Percentiles rank a stretch among this genome's conserved stretches.
Evolutionary conservation across 2,888 invertebrate species (phyloP).

Genomic region (Sympetrum striolatum): DNA sequence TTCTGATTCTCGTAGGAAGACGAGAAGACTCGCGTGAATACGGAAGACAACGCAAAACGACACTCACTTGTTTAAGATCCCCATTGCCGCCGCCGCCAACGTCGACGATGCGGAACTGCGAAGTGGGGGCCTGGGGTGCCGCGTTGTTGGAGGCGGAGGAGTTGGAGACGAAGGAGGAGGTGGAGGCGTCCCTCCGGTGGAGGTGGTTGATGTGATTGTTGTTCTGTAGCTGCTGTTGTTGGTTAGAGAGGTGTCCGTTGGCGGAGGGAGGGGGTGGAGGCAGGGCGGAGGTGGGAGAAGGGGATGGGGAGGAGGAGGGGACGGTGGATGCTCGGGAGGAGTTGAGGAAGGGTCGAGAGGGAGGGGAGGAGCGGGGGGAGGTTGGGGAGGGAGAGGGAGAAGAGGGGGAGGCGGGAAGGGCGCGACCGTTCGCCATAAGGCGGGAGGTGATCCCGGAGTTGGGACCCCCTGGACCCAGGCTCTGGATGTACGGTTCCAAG

Average conservation of each 20-base stretch:
- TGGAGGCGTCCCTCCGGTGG: neutral
- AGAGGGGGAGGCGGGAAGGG: conserved; percentile 57
- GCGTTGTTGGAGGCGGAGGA: neutral
- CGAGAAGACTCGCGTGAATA: neutral
- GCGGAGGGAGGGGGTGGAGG: conserved; percentile 12
- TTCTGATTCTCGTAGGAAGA: neutral
- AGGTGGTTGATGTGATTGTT: conserved; percentile 35
- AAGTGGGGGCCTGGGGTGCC: neutral
- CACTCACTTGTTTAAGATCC: conserved; percentile 7
- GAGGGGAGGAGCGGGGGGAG: conserved; percentile 58
- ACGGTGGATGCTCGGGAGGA: conserved; percentile 30
- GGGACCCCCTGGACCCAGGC: conserved; percentile 61
- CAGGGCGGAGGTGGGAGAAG: neutral
- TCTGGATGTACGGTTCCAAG: conserved; percentile 76
- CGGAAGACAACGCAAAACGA: neutral
- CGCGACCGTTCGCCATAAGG: conserved; percentile 61
- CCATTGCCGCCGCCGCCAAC: neutral
- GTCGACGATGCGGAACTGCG: conserved; percentile 10
- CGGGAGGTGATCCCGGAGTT: conserved; percentile 62
- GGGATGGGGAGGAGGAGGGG: neutral
- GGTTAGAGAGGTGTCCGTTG: conserved; percentile 49
- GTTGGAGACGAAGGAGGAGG: neutral
- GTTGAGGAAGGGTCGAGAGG: conserved; percentile 59
- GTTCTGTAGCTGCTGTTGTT: conserved; percentile 50
- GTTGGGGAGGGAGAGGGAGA: conserved; percentile 58